Conservation (phyloP, 2,888 invertebrate genomes). For the Slavum lentiscoides region DNA sequence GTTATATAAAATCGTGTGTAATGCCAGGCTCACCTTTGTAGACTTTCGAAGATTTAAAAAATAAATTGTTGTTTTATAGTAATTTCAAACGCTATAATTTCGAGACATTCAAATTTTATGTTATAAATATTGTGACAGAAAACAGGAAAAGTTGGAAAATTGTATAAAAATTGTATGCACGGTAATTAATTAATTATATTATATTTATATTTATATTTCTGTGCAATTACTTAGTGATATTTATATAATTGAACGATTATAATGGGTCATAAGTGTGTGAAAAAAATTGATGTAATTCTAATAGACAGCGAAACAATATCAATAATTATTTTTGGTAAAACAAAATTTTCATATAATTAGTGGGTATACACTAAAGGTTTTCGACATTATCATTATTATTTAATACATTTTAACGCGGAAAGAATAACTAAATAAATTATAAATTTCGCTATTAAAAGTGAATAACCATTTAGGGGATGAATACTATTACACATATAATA, state of each 20-base stretch:
- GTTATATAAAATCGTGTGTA: too few relatives aligned
- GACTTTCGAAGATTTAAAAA: too few relatives aligned
- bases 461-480: neutral
- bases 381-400: neutral
- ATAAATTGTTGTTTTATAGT: too few relatives aligned
- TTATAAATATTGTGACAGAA: too few relatives aligned
- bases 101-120: too few relatives aligned
- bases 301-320: neutral
- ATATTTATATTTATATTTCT: neutral
- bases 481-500: neutral
- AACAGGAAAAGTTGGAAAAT: too few relatives aligned
- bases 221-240: neutral
- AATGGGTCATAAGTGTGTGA: neutral
- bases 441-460: slow-evolving; percentile 2
- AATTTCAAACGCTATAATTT: too few relatives aligned
- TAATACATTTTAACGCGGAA: neutral
- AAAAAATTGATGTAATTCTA: neutral
- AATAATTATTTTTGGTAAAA: neutral
- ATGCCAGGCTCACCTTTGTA: too few relatives aligned
- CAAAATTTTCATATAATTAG: neutral
- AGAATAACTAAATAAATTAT: neutral
- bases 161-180: too few relatives aligned
- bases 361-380: neutral
- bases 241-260: neutral
- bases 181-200: neutral